These are phyloP conservation scores for Pachymerium ferrugineum DNA, from an alignment of 2,888 invertebrate genomes.

Conservation along the genomic window DNA sequence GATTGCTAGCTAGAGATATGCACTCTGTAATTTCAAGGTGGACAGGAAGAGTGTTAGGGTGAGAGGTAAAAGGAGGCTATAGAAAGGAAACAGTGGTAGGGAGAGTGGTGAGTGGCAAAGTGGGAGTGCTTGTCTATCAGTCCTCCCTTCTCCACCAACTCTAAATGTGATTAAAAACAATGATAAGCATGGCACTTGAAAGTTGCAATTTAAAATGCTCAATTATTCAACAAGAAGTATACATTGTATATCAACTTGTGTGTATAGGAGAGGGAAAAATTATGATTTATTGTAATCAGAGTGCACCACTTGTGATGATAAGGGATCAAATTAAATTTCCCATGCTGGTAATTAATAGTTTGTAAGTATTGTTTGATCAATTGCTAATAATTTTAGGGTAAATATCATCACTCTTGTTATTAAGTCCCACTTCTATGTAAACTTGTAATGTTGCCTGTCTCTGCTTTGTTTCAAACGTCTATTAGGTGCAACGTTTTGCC, in stretches of 20 bases:
- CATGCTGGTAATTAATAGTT: background rate
- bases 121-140: constrained; percentile 4
- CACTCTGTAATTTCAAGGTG: background rate
- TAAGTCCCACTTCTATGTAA: too few relatives aligned
- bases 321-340: background rate
- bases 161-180: constrained; percentile 13
- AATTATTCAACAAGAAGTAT: background rate
- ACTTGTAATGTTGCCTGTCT: too few relatives aligned
- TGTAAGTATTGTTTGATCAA: constrained; percentile 8
- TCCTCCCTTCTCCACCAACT: background rate
- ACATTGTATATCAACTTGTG: too few relatives aligned
- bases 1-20: background rate
- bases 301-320: background rate
- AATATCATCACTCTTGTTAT: background rate
- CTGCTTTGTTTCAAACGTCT: too few relatives aligned
- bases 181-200: background rate
- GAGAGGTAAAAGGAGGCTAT: background rate
- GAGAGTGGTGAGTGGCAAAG: background rate
- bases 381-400: background rate
- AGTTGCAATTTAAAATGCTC: constrained; percentile 1
- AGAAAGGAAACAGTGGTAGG: too few relatives aligned
- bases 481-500: too few relatives aligned
- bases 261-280: background rate
- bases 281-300: background rate
- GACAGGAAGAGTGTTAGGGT: background rate